A percentile compares a stretch with the other conserved stretches of the same genome.
Evolutionary conservation across 2,113 vertebrate genomes (phyloP).

Genomic region (Leucopternis melanops): DNA sequence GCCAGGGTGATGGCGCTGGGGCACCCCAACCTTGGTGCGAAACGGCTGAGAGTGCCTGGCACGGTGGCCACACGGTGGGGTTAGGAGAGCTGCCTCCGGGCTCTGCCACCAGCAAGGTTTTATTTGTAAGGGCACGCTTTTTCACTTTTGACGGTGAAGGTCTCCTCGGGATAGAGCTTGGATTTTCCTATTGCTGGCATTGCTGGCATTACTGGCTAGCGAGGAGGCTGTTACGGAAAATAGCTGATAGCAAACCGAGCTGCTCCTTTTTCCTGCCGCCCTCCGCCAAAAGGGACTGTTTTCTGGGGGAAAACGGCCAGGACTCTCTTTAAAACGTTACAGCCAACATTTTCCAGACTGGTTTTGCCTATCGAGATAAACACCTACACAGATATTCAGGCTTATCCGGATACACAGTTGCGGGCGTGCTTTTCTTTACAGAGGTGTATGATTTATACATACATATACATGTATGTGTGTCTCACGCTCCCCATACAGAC

Average conservation of each 20-base stretch:
- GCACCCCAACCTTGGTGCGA: neutral
- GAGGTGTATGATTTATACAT: neutral
- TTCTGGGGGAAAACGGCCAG: neutral
- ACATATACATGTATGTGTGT: fast-evolving
- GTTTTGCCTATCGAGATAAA: neutral
- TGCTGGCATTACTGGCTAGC: neutral
- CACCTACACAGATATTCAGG: neutral
- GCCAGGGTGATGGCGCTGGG: neutral
- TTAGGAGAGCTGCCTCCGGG: neutral
- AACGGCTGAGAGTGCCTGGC: neutral
- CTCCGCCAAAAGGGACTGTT: neutral
- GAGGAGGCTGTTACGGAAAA: neutral
- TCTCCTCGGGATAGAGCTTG: neutral
- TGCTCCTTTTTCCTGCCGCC: neutral
- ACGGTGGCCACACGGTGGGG: neutral
- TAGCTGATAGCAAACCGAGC: neutral
- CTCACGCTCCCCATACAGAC: neutral
- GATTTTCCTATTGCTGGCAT: neutral
- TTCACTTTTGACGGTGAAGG: neutral
- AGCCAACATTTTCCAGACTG: neutral
- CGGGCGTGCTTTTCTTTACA: neutral
- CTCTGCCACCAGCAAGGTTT: neutral
- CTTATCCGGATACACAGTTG: neutral
- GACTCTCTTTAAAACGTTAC: neutral
- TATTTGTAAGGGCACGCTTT: neutral